These are phyloP conservation scores for Amitus sp. DNA, from an alignment of 2,888 invertebrate genomes.

Conservation along the genomic window DNA sequence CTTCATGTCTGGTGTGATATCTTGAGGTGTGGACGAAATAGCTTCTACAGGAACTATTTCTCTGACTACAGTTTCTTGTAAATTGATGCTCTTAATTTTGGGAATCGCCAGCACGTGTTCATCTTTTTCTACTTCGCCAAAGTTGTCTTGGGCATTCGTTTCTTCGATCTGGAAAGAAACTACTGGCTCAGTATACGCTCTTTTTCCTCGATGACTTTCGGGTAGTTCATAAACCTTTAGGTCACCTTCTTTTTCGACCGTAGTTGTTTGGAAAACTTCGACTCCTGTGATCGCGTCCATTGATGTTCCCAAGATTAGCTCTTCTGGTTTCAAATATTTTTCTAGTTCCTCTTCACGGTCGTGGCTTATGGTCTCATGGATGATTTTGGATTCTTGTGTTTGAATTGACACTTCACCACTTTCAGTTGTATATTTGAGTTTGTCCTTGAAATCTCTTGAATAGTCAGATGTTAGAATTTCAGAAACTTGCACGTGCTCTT, in stretches of 20 bases:
- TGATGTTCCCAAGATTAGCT: constrained; percentile 65
- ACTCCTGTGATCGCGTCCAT: constrained; percentile 73
- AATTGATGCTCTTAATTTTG: constrained; percentile 60
- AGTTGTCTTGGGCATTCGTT: constrained; percentile 63
- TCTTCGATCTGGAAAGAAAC: constrained; percentile 68
- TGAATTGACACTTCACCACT: constrained; percentile 68
- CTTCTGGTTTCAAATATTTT: constrained; percentile 57
- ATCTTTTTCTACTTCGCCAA: constrained; percentile 65
- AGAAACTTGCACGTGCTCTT: constrained; percentile 72
- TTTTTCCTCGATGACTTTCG: constrained; percentile 68
- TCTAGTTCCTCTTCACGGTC: constrained; percentile 72
- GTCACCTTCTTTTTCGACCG: constrained; percentile 74
- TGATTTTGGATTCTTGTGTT: constrained; percentile 73
- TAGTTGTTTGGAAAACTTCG: constrained; percentile 72
- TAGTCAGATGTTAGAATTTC: constrained; percentile 71
- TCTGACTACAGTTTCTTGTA: constrained; percentile 68
- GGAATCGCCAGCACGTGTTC: constrained; percentile 64
- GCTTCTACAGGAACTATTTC: constrained; percentile 71
- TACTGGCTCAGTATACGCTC: constrained; percentile 67
- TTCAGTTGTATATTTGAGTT: constrained; percentile 69
- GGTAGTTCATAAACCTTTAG: constrained; percentile 68
- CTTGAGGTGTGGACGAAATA: constrained; percentile 63
- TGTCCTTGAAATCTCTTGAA: constrained; percentile 67
- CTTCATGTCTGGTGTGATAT: constrained; percentile 60
- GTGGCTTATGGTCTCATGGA: constrained; percentile 71